Evolutionary conservation across 2,888 invertebrate genomes (phyloP).

Genomic region (Caenorhabditis panamensis): DNA sequence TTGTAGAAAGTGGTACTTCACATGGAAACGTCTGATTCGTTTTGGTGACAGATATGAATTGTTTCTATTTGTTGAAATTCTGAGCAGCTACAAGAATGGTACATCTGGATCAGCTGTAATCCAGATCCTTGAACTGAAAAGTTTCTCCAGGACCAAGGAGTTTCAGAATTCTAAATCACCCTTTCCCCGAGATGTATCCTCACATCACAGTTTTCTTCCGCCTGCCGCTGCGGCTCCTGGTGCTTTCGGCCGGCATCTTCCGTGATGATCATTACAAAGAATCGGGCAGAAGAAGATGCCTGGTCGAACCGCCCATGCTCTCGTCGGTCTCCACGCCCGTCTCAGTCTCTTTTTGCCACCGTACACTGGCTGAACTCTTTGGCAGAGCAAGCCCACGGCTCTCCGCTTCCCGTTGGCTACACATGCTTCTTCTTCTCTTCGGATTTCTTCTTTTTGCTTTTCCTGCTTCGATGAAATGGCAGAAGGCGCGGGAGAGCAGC

Average conservation of each 20-base stretch:
- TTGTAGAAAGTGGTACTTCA: too few species aligned
- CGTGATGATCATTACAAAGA: conserved; percentile 33
- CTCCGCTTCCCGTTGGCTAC: conserved; percentile 14
- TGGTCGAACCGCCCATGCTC: conserved; percentile 38
- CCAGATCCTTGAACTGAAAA: too few species aligned
- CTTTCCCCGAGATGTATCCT: too few species aligned
- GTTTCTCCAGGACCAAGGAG: background rate
- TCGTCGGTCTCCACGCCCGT: conserved; percentile 13
- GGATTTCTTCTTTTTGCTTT: conserved; percentile 12
- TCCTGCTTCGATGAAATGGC: conserved; percentile 41
- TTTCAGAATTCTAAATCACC: background rate
- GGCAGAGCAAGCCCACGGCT: conserved; percentile 28
- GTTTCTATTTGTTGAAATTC: too few species aligned
- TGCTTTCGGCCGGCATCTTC: background rate
- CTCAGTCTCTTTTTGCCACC: conserved; percentile 31
- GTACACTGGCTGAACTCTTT: conserved; percentile 35
- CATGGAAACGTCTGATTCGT: too few species aligned
- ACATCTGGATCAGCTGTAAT: too few species aligned
- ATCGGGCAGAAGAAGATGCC: conserved; percentile 2
- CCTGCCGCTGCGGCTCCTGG: background rate
- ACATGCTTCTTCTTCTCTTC: conserved; percentile 31
- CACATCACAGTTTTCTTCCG: background rate
- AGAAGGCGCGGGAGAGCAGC: conserved; percentile 18
- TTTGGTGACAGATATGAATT: too few species aligned
- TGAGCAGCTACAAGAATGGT: too few species aligned